These are phyloP conservation scores for Salvelinus fontinalis DNA, from an alignment of 2,113 vertebrate species.

Conservation along the genomic window DNA sequence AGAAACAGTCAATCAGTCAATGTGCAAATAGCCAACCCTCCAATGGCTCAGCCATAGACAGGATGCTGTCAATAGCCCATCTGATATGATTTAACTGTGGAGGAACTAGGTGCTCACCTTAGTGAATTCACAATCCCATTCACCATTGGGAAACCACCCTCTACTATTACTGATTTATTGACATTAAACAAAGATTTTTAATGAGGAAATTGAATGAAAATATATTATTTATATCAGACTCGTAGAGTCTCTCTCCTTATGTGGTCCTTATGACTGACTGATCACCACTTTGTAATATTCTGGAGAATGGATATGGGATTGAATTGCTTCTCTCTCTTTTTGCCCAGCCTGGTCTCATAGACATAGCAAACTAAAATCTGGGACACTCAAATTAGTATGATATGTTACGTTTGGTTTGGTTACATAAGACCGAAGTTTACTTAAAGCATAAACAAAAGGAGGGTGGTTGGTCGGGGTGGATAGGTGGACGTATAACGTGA, in stretches of 20 bases:
- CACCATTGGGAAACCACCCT: slow-evolving; percentile 33
- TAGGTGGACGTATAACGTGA: too few relatives aligned
- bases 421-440: too few relatives aligned
- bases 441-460: too few relatives aligned
- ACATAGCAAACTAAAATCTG: too few relatives aligned
- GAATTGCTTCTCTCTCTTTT: slow-evolving; percentile 29
- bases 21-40: slow-evolving; percentile 89
- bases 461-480: too few relatives aligned
- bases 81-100: slow-evolving; percentile 80
- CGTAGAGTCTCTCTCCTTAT: neutral
- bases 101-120: slow-evolving; percentile 78
- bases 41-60: slow-evolving; percentile 85
- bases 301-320: slow-evolving; percentile 36
- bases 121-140: slow-evolving; percentile 56
- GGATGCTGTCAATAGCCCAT: slow-evolving; percentile 87
- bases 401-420: too few relatives aligned
- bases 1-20: slow-evolving; percentile 94
- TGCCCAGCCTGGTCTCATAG: slow-evolving; percentile 52
- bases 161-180: slow-evolving; percentile 44
- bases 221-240: slow-evolving; percentile 32
- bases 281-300: too few relatives aligned
- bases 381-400: too few relatives aligned
- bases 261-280: too few relatives aligned
- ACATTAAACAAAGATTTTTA: slow-evolving; percentile 34
- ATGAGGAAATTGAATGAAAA: too few relatives aligned